A percentile compares a stretch with the other conserved stretches of the same genome.
Evolutionary conservation across 2,888 invertebrate species (phyloP).

Genomic region (Osmoderma eremita): DNA sequence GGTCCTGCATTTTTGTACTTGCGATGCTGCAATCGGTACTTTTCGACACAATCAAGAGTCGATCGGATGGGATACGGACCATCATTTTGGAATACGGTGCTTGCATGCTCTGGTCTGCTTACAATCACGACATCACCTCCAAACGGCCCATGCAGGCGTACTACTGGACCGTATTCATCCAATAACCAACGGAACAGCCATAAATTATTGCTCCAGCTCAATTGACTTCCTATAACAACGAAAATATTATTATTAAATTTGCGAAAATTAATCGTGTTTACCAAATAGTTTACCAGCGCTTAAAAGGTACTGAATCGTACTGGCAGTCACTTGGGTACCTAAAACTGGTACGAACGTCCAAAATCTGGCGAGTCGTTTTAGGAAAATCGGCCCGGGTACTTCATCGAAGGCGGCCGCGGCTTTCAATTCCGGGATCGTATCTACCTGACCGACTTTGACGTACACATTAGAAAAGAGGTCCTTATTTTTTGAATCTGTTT

Average conservation of each 20-base stretch:
- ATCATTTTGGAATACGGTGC: slow-evolving; percentile 71
- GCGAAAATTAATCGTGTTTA: slow-evolving; percentile 57
- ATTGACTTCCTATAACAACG: slow-evolving; percentile 56
- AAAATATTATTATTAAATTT: slow-evolving; percentile 25
- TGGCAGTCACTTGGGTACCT: slow-evolving; percentile 71
- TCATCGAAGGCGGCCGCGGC: slow-evolving; percentile 68
- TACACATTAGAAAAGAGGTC: slow-evolving; percentile 36
- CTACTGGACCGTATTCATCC: slow-evolving; percentile 72
- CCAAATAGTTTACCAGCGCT: slow-evolving; percentile 65
- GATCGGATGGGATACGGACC: slow-evolving; percentile 71
- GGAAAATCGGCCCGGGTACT: slow-evolving; percentile 71
- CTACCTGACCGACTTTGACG: slow-evolving; percentile 45
- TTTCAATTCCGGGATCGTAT: slow-evolving; percentile 45
- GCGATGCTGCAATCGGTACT: slow-evolving; percentile 70
- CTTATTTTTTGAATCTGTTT: slow-evolving; percentile 11
- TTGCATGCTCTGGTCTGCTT: slow-evolving; percentile 73
- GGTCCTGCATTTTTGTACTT: slow-evolving; percentile 68
- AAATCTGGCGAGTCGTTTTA: slow-evolving; percentile 69
- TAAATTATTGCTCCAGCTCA: slow-evolving; percentile 64
- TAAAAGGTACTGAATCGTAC: slow-evolving; percentile 65
- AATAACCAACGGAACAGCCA: slow-evolving; percentile 64
- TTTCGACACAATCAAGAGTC: slow-evolving; percentile 72
- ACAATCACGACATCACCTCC: slow-evolving; percentile 73
- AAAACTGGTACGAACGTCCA: slow-evolving; percentile 71
- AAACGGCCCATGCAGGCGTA: slow-evolving; percentile 72